These are phyloP conservation scores for Melanotaenia parkinsoni DNA, from an alignment of 2,797 vertebrate species.

Conservation along the genomic window DNA sequence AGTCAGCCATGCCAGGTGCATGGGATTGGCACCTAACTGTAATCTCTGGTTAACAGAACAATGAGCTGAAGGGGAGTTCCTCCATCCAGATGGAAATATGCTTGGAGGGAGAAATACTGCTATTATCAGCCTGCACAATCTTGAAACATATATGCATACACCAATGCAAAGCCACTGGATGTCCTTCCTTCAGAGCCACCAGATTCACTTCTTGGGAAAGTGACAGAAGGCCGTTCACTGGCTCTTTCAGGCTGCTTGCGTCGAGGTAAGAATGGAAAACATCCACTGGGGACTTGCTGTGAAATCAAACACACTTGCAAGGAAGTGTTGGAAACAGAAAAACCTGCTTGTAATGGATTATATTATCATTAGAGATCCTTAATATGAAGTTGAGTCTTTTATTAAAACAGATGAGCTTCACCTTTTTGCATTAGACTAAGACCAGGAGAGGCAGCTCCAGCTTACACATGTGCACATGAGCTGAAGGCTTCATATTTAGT, in stretches of 20 bases:
- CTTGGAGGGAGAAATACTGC: slow-evolving; percentile 32
- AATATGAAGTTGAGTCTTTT: slow-evolving; percentile 64
- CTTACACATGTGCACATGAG: slow-evolving; percentile 14
- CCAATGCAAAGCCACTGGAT: slow-evolving; percentile 5
- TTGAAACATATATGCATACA: not conserved
- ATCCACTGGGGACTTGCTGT: slow-evolving; percentile 27
- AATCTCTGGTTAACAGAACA: slow-evolving; percentile 58
- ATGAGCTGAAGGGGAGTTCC: slow-evolving; percentile 46
- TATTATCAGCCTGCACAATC: slow-evolving; percentile 35
- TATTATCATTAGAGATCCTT: slow-evolving; percentile 56
- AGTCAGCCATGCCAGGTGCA: slow-evolving; percentile 65
- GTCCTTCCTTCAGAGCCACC: slow-evolving; percentile 32
- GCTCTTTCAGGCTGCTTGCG: slow-evolving; percentile 49
- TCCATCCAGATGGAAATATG: slow-evolving; percentile 46
- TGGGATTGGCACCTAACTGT: slow-evolving; percentile 58
- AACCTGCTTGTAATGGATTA: slow-evolving; percentile 45
- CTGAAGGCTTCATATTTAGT: slow-evolving; percentile 37
- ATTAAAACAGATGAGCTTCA: slow-evolving; percentile 71
- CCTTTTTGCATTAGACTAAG: slow-evolving; percentile 63
- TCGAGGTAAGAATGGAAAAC: slow-evolving; percentile 59
- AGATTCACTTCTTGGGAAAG: slow-evolving; percentile 37
- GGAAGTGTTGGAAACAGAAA: slow-evolving; percentile 37
- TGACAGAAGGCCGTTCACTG: slow-evolving; percentile 49
- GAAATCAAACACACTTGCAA: slow-evolving; percentile 47
- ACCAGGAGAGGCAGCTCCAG: slow-evolving; percentile 52